Percentiles rank a stretch among this genome's conserved stretches.
phyloP scores from a whole-genome alignment of 2,797 vertebrate species.

The Semaprochilodus insignis region DNA sequence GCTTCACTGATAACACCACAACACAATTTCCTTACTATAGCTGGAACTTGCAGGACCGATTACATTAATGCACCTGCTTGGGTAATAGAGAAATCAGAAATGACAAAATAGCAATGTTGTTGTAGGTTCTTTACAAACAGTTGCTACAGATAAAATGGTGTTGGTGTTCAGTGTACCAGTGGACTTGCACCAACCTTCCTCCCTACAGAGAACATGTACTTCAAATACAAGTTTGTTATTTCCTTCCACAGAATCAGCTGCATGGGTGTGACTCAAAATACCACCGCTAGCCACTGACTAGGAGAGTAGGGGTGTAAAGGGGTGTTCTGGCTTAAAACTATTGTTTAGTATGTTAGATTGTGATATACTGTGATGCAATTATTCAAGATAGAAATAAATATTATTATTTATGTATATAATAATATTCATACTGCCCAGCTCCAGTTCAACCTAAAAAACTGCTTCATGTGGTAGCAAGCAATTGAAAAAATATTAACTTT shows the following conservation, averaged over 20 bases:
- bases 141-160: background rate
- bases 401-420: too few species aligned
- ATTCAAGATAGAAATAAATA: too few species aligned
- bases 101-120: background rate
- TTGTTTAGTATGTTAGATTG: too few species aligned
- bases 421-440: too few species aligned
- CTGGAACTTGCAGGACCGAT: background rate
- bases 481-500: too few species aligned
- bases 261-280: background rate
- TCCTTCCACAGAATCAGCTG: conserved; percentile 3
- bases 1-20: background rate
- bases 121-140: background rate
- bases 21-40: background rate
- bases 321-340: too few species aligned
- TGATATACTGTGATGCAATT: too few species aligned
- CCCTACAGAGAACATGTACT: background rate
- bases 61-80: background rate
- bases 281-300: too few species aligned
- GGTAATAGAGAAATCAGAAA: background rate
- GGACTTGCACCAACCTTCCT: background rate
- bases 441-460: too few species aligned
- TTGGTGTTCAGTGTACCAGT: background rate
- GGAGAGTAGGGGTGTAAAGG: too few species aligned
- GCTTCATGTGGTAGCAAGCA: too few species aligned
- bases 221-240: background rate